Evolutionary conservation across 2,113 vertebrate genomes (phyloP).

Genomic region (Podilymbus podiceps): DNA sequence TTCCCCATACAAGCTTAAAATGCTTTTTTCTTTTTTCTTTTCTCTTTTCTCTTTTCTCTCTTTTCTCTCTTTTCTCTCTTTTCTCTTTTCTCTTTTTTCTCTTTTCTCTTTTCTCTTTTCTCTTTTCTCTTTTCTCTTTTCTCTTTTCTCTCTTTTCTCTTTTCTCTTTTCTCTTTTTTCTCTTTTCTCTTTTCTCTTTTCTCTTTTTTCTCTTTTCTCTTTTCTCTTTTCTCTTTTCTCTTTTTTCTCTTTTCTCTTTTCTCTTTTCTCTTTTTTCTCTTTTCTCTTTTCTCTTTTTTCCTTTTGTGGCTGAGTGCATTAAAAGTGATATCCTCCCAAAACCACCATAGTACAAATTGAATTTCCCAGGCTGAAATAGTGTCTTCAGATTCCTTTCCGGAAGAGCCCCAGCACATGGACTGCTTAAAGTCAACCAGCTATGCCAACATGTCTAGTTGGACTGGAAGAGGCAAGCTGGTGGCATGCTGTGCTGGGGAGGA

Average conservation of each 20-base stretch:
- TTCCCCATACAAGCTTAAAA: not conserved
- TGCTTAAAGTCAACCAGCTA: not conserved
- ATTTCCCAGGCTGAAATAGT: not conserved
- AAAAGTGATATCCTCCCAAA: not conserved
- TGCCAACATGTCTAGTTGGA: not conserved
- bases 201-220: too few species aligned
- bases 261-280: not conserved
- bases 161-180: not conserved
- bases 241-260: too few species aligned
- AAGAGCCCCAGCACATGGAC: not conserved
- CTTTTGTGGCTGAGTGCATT: not conserved
- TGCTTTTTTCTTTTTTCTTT: not conserved
- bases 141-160: not conserved
- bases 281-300: not conserved
- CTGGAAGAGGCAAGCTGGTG: not conserved
- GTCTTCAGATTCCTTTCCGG: not conserved
- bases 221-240: not conserved
- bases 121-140: not conserved
- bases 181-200: not conserved
- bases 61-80: not conserved
- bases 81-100: not conserved
- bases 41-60: too few species aligned
- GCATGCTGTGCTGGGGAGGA: not conserved
- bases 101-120: not conserved
- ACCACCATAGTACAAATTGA: not conserved